Evolutionary conservation across 2,113 vertebrate species (phyloP).

Genomic region (Lutjanus erythropterus): DNA sequence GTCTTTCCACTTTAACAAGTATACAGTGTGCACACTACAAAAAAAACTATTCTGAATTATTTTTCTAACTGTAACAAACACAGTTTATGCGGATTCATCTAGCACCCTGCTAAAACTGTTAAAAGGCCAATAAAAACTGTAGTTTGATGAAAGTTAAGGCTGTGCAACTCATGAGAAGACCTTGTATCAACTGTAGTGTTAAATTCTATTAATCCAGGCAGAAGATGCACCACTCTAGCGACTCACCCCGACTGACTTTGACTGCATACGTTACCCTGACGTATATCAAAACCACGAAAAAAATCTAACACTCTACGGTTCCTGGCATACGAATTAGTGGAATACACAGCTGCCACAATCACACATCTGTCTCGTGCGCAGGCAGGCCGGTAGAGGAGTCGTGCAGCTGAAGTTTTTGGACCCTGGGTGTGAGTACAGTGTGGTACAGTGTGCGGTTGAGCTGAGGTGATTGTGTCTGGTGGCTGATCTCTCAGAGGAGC

Average conservation of each 20-base stretch:
- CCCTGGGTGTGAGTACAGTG: conserved; percentile 23
- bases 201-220: conserved; percentile 12
- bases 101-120: conserved; percentile 31
- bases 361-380: conserved; percentile 16
- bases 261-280: conserved; percentile 23
- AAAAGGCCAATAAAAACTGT: conserved; percentile 20
- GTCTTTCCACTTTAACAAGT: background rate
- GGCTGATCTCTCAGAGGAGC: conserved; percentile 41
- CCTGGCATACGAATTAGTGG: background rate
- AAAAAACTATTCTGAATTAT: conserved; percentile 20
- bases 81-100: conserved; percentile 28
- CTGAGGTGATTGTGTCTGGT: conserved; percentile 58
- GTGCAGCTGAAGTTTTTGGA: conserved; percentile 9
- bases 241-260: background rate
- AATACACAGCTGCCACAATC: conserved; percentile 36
- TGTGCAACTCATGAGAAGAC: conserved; percentile 26
- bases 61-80: conserved; percentile 37
- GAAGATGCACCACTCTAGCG: conserved; percentile 11
- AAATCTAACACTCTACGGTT: background rate
- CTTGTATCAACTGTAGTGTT: conserved; percentile 29
- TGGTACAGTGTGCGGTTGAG: conserved; percentile 23
- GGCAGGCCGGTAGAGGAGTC: conserved; percentile 6
- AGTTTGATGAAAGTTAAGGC: conserved; percentile 40
- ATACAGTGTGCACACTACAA: conserved; percentile 22
- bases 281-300: conserved; percentile 14